phyloP scores from a whole-genome alignment of 2,888 invertebrate genomes.

The Chrysolina haemoptera region DNA sequence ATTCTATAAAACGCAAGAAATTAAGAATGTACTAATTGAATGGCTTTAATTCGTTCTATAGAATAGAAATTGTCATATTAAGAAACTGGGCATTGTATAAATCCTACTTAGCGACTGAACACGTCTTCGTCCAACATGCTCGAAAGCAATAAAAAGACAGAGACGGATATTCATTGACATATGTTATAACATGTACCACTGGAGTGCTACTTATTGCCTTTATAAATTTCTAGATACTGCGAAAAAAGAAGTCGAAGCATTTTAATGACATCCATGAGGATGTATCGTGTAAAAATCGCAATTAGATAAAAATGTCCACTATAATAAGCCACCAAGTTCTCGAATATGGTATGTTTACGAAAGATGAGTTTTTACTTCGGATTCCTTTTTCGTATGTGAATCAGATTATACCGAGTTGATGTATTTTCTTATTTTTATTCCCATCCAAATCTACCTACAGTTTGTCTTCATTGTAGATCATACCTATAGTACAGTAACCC shows the following conservation, averaged over 20 bases:
- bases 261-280: slow-evolving; percentile 56
- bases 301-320: slow-evolving; percentile 41
- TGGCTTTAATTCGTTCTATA: slow-evolving; percentile 64
- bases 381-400: slow-evolving; percentile 19
- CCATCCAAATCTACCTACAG: neutral
- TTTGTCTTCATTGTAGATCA: neutral
- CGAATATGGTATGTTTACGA: slow-evolving; percentile 16
- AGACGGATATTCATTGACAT: slow-evolving; percentile 50
- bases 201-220: slow-evolving; percentile 59
- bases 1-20: slow-evolving; percentile 60
- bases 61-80: slow-evolving; percentile 67
- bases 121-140: slow-evolving; percentile 47
- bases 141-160: slow-evolving; percentile 38
- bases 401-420: slow-evolving; percentile 9
- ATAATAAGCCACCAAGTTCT: slow-evolving; percentile 31
- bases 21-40: slow-evolving; percentile 66
- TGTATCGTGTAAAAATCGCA: slow-evolving; percentile 32
- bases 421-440: neutral
- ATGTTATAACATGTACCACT: slow-evolving; percentile 57
- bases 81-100: slow-evolving; percentile 59
- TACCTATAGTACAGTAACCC: too few species aligned
- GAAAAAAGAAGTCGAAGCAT: slow-evolving; percentile 58
- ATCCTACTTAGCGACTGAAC: slow-evolving; percentile 54
- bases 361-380: slow-evolving; percentile 19
- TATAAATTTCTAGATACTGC: slow-evolving; percentile 59